Conservation (phyloP, 2,888 invertebrate genomes). For the Bimastos eiseni region DNA sequence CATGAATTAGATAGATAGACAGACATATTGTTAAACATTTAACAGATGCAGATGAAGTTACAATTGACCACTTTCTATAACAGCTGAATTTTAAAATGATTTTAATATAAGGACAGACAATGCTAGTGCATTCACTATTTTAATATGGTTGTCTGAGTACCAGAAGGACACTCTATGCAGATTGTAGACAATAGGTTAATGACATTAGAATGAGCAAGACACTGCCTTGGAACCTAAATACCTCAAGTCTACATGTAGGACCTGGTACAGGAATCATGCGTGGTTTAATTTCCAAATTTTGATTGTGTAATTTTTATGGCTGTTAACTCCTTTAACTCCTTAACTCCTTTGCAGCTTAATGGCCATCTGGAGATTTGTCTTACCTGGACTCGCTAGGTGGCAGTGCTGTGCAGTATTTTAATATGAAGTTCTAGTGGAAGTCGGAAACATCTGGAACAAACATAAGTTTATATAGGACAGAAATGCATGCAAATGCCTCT, state of each 20-base stretch:
- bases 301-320: too few relatives aligned
- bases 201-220: not conserved
- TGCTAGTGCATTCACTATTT: not conserved
- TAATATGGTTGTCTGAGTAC: too few relatives aligned
- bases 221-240: too few relatives aligned
- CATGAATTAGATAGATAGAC: too few relatives aligned
- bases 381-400: not conserved
- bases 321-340: too few relatives aligned
- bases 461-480: not conserved
- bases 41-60: not conserved
- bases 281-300: too few relatives aligned
- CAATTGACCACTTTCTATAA: not conserved
- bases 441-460: not conserved
- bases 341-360: not conserved
- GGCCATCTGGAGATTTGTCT: not conserved
- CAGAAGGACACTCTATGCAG: not conserved
- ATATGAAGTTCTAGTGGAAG: not conserved
- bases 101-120: not conserved
- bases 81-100: too few relatives aligned
- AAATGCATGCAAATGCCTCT: too few relatives aligned
- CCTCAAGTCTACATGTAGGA: too few relatives aligned
- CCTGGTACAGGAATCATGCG: too few relatives aligned
- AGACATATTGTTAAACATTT: not conserved
- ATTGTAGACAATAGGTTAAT: not conserved
- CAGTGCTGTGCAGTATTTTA: not conserved